Conservation (phyloP, 2,888 invertebrate genomes). For the Mythimna loreyi region DNA sequence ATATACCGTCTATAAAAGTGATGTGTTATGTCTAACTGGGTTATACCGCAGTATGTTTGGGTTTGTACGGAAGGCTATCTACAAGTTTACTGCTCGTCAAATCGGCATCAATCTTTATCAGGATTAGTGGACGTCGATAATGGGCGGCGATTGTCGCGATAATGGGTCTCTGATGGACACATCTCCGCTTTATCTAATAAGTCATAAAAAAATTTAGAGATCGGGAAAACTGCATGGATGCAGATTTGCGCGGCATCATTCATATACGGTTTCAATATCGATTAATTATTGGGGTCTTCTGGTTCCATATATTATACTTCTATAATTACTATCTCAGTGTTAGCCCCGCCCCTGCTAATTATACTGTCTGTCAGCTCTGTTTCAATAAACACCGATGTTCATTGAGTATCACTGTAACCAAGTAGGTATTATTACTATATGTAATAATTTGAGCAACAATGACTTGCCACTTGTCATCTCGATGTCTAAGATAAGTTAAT, state of each 20-base stretch:
- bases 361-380: not conserved
- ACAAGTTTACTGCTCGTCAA: slow-evolving; percentile 10
- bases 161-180: slow-evolving; percentile 45
- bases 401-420: not conserved
- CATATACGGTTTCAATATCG: too few species aligned
- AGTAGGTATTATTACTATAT: too few species aligned
- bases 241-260: not conserved
- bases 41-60: not conserved
- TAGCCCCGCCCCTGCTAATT: not conserved
- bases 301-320: not conserved
- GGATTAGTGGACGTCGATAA: slow-evolving; percentile 44
- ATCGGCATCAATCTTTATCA: slow-evolving; percentile 32
- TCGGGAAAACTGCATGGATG: not conserved
- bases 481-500: slow-evolving; percentile 39
- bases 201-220: slow-evolving; percentile 19
- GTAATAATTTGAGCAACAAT: not conserved
- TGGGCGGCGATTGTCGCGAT: slow-evolving; percentile 28
- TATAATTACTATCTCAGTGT: not conserved
- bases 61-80: not conserved
- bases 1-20: not conserved
- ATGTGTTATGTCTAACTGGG: not conserved
- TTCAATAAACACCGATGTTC: not conserved
- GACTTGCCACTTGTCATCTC: slow-evolving; percentile 18
- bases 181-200: slow-evolving; percentile 47
- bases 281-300: not conserved